phyloP scores from a whole-genome alignment of 1,140 invertebrate species.

The Neoseiulus cucumeris region DNA sequence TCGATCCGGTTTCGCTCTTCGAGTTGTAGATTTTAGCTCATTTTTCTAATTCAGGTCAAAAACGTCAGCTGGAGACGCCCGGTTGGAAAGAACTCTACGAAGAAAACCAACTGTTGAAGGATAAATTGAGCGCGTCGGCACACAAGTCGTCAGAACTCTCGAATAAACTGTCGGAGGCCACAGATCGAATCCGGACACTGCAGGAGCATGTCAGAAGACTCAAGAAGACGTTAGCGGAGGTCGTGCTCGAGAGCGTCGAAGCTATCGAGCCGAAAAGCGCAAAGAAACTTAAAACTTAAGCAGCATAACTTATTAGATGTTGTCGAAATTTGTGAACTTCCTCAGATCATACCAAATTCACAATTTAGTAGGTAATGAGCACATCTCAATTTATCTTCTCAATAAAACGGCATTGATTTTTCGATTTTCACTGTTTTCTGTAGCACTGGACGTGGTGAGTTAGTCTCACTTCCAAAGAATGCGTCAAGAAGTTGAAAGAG shows the following conservation, averaged over 20 bases:
- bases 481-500: no score
- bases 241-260: not conserved
- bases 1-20: not conserved
- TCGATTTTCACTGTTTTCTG: no score
- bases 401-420: no score
- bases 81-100: not conserved
- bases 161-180: not conserved
- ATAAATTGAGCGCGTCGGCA: not conserved
- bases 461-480: no score
- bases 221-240: conserved; percentile 3
- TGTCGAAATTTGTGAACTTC: no score
- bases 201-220: not conserved
- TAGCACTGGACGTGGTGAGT: no score
- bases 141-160: not conserved
- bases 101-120: not conserved
- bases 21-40: not conserved
- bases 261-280: not conserved
- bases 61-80: not conserved
- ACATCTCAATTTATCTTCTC: no score
- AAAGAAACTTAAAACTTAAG: not conserved
- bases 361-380: no score
- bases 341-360: no score
- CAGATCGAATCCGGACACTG: not conserved
- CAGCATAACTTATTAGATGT: not conserved
- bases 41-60: not conserved